Percentiles rank a stretch among this genome's conserved stretches.
Conservation (phyloP, 2,797 vertebrate species). For the Novumbra hubbsi region DNA sequence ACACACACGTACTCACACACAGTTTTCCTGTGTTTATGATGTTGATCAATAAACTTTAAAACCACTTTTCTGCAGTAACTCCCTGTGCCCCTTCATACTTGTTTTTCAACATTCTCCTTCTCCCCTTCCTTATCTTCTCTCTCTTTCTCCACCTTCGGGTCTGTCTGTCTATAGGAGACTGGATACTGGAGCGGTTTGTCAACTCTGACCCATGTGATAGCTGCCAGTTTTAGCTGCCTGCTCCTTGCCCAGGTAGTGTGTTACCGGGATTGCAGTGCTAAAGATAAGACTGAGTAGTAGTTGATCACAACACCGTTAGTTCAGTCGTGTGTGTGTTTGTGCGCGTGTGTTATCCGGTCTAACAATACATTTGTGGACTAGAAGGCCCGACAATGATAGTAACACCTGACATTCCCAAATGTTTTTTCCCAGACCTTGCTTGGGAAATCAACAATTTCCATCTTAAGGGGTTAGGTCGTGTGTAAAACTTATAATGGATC, state of each 20-base stretch:
- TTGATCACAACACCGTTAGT: not conserved
- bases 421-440: too few relatives aligned
- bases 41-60: not conserved
- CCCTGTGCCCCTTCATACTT: not conserved
- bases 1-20: not conserved
- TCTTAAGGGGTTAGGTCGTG: too few relatives aligned
- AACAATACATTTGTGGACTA: too few relatives aligned
- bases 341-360: too few relatives aligned
- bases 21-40: not conserved
- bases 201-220: slow-evolving; percentile 66
- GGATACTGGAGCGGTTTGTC: slow-evolving; percentile 58
- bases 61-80: not conserved
- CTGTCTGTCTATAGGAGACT: slow-evolving; percentile 65
- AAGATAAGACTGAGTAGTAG: slow-evolving; percentile 66
- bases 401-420: not conserved
- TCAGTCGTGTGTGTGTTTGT: slow-evolving; percentile 1
- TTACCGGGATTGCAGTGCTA: slow-evolving; percentile 57
- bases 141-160: not conserved
- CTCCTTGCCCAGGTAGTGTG: slow-evolving; percentile 76
- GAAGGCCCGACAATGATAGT: not conserved
- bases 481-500: too few relatives aligned
- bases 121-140: not conserved
- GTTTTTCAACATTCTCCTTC: not conserved
- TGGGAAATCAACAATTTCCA: too few relatives aligned
- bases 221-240: slow-evolving; percentile 73